Evolutionary conservation across 2,888 invertebrate species (phyloP), one percentile per base, ranked within the genome.

Genomic region (Phania funesta): DNA sequence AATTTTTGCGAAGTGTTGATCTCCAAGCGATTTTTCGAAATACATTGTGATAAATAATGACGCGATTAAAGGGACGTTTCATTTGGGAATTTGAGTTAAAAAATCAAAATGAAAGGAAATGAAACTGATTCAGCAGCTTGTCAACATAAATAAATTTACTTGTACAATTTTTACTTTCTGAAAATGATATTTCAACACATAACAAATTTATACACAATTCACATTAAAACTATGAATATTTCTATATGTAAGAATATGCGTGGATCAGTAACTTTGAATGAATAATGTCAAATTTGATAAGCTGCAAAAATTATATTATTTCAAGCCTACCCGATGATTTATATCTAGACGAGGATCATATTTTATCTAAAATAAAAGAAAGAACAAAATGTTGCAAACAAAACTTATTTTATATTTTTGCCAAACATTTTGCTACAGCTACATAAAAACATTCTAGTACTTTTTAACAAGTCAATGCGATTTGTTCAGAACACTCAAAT

Each of bases 271-370:
- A 48, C 26, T 16, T 18, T 13, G 7, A 56, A 58, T 67, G 29
- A 50, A 22, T 16, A 38, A 56, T 67, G 44, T 38, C 35, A 44
- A 20, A 44, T 56, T 54, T 11, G 26, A 29, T 54, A 58, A 68
- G 38, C 48, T 38, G 20, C 29, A 18, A 58, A 60, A 44, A 29
- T 81, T 29, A 29, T 38, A 80, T 70, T 80, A 54, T 32, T 70
- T 60, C 80, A 84, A 83, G 85, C 89, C 88, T 90, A 90, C 90
- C 90, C 90, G 87, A 80, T 86, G 87, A 82, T 89, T 87, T 84
- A 87, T 86, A 84, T 90, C 90, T 86, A 85, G 86, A 52, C 84
- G 87, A 80, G 87, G 87, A 87, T 89, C 88, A 84, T 89, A 89
- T 86, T 83, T 89, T 85, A 89, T 85, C 89, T 89, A 79, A 78